Conservation (phyloP, 2,797 vertebrate genomes). For the Melanotaenia nigrans region DNA sequence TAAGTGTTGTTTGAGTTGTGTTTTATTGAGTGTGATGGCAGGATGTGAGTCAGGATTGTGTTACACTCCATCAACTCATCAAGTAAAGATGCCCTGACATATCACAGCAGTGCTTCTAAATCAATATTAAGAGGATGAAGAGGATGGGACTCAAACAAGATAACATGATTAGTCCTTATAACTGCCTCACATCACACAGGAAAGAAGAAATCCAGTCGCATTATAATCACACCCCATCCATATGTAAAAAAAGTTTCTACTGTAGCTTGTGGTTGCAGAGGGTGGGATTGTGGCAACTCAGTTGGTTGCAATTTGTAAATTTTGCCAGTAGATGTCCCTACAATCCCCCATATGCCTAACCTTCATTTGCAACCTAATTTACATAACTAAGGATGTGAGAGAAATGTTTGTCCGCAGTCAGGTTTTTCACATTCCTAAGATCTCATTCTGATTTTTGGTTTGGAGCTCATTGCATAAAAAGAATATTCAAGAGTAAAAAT, state of each 20-base stretch:
- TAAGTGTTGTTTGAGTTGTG: neutral
- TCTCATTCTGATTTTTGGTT: too few species aligned
- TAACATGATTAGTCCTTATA: constrained; percentile 52
- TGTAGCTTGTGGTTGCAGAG: neutral
- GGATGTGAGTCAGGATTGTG: constrained; percentile 42
- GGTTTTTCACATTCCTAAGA: too few species aligned
- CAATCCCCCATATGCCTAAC: neutral
- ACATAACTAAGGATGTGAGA: too few species aligned
- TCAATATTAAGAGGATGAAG: constrained; percentile 55
- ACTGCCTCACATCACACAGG: constrained; percentile 26
- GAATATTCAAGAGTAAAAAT: too few species aligned
- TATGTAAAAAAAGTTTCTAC: too few species aligned
- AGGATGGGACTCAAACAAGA: constrained; percentile 37
- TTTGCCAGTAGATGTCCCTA: neutral
- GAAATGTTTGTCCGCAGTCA: too few species aligned
- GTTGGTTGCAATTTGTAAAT: neutral
- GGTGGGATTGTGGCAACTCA: neutral
- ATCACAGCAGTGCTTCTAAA: constrained; percentile 29
- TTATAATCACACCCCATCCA: constrained; percentile 1
- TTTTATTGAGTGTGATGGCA: constrained; percentile 10
- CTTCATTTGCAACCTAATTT: too few species aligned
- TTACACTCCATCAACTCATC: constrained; percentile 35
- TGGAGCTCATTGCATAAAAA: too few species aligned
- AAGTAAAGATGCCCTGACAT: constrained; percentile 37
- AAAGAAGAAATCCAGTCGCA: constrained; percentile 14